These are phyloP conservation scores for Sebastes kiyomatsui DNA, from an alignment of 2,797 vertebrate genomes.

Conservation along the genomic window DNA sequence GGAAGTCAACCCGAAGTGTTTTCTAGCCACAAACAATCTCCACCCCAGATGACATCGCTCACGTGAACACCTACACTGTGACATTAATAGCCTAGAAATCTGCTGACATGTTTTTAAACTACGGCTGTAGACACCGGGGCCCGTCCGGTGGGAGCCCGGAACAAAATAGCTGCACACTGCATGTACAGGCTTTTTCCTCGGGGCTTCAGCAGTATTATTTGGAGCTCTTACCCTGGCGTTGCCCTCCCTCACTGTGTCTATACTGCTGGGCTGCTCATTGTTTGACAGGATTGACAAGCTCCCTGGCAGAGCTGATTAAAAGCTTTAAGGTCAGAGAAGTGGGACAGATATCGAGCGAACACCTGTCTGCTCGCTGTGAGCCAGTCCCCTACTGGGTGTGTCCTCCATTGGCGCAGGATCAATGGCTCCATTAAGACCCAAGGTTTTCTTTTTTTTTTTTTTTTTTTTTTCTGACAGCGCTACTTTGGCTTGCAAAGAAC, in stretches of 20 bases:
- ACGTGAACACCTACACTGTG: conserved; percentile 25
- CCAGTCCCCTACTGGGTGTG: conserved; percentile 72
- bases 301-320: conserved; percentile 85
- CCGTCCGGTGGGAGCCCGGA: conserved; percentile 31
- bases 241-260: conserved; percentile 60
- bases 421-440: conserved; percentile 78
- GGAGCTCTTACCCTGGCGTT: conserved; percentile 49
- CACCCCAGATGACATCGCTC: conserved; percentile 37
- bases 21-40: conserved; percentile 31
- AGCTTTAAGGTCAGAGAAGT: conserved; percentile 85
- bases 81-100: conserved; percentile 62
- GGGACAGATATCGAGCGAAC: conserved; percentile 83
- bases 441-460: conserved; percentile 12
- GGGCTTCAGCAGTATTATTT: conserved; percentile 54
- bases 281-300: conserved; percentile 85
- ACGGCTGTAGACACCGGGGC: not conserved
- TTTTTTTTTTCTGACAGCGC: conserved; percentile 18
- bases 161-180: conserved; percentile 36
- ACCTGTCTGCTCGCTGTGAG: conserved; percentile 78
- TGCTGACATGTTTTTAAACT: conserved; percentile 51
- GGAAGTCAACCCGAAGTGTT: conserved; percentile 20
- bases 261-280: conserved; percentile 63
- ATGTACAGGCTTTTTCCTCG: conserved; percentile 6
- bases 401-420: conserved; percentile 70
- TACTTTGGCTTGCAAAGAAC: conserved; percentile 65